Base-by-base conservation (phyloP, 2,888 invertebrate species). In the Slavum lentiscoides region DNA sequence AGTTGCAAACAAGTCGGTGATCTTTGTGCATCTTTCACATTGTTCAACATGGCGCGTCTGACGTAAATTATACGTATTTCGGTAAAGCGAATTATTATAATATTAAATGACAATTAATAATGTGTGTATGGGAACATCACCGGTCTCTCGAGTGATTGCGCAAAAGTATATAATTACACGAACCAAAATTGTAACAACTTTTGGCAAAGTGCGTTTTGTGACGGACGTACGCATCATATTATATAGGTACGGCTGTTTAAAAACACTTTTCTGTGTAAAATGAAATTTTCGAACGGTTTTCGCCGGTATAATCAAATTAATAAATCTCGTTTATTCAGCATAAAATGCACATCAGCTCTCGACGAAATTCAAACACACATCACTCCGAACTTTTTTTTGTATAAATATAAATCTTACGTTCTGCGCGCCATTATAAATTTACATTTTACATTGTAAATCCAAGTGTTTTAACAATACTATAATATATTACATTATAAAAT, bases 301-400 rank as follows among this genome's bases (percentile, higher is more conserved):
- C 13, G 55, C 37, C 21, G 55, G 21, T 55, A 66, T 64, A 74
- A 74, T 74, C 55, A 55, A 74, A 74, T 74, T 74, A 74, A 66
- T 66, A 55, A n/a, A 66, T 74, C 66, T 55, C 21, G 55, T 66
- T 74, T 58, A 55, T 58, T 74, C 66, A 23, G 64, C 74, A 64
- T 74, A 64, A 66, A 74, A 74, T 66, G 39, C 66, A 21, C 66
- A 19, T 66, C 17, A 11, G n/a, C n/a, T n/a, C 21, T 55, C 21
- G 23, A 23, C 21, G 55, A 53, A 30, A 19, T 19, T 43, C 62
- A 5, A 30, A 30, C 62, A 64, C 74, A 55, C 37, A 39, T n/a
- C 55, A 53, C 62, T 53, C 73, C 53, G 30, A 62, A 74, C 62
- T 49, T 62, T 61, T 61, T 73, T 49, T 6, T 30, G 21, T 62